Evolutionary conservation across 1,140 invertebrate species (phyloP).

Genomic region (Colletes gigas): DNA sequence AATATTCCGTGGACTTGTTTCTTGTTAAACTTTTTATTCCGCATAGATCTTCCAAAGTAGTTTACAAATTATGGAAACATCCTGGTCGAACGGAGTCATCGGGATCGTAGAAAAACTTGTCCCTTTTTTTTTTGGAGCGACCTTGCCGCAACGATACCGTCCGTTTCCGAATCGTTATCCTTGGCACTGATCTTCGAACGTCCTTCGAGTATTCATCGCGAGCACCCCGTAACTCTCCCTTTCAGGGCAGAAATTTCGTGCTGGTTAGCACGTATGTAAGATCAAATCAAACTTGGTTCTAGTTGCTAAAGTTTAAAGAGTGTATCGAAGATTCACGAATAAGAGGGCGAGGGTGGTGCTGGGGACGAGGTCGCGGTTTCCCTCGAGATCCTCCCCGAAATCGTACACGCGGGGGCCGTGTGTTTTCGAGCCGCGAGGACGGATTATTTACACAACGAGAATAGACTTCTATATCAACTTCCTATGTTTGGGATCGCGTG

Average conservation of each 20-base stretch:
- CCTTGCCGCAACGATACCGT: background rate
- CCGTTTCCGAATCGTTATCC: background rate
- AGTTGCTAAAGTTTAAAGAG: too few relatives aligned
- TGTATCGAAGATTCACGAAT: background rate
- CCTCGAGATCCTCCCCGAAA: conserved; percentile 13
- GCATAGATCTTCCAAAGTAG: too few relatives aligned
- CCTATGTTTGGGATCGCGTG: conserved; percentile 75
- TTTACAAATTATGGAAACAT: too few relatives aligned
- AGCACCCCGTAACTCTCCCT: background rate
- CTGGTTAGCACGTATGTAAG: too few relatives aligned
- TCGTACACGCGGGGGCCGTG: conserved; percentile 29
- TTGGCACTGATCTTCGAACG: background rate
- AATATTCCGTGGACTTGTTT: too few relatives aligned
- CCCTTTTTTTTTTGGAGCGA: background rate
- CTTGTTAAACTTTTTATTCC: too few relatives aligned
- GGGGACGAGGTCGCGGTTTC: background rate
- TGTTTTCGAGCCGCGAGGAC: conserved; percentile 48
- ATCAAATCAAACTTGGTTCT: too few relatives aligned
- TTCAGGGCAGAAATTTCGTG: too few relatives aligned
- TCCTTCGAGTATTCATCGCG: background rate
- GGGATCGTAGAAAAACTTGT: background rate
- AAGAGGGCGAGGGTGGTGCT: background rate
- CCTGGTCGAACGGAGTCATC: background rate
- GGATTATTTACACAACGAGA: conserved; percentile 76
- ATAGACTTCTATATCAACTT: conserved; percentile 79